These are phyloP conservation scores for Branchipolynoe longqiensis DNA, from an alignment of 2,888 invertebrate genomes.

Conservation along the genomic window DNA sequence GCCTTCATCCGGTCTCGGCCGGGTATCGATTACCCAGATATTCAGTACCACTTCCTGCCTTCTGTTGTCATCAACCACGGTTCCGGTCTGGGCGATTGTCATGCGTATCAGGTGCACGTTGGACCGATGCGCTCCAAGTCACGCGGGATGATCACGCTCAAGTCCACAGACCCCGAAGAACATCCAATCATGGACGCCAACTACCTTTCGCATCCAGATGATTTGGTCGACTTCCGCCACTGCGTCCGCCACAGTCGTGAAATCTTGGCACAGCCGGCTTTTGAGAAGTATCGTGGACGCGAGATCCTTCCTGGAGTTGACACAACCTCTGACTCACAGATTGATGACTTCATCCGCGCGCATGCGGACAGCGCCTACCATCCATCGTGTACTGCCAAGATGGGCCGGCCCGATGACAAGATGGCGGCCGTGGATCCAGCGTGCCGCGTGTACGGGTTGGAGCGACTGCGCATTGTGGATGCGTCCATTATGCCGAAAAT, in stretches of 20 bases:
- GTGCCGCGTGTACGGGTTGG: constrained; percentile 83
- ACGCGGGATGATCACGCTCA: constrained; percentile 89
- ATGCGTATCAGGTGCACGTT: constrained; percentile 83
- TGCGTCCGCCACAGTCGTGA: constrained; percentile 76
- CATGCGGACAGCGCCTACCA: constrained; percentile 87
- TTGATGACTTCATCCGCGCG: constrained; percentile 80
- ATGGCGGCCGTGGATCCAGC: constrained; percentile 87
- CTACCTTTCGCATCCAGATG: constrained; percentile 87
- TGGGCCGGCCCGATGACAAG: constrained; percentile 84
- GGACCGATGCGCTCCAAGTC: constrained; percentile 90
- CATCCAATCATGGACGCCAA: constrained; percentile 94
- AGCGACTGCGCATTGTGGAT: constrained; percentile 88
- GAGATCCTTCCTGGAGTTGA: constrained; percentile 75
- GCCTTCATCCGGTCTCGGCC: constrained; percentile 82
- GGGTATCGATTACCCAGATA: constrained; percentile 82
- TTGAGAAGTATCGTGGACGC: constrained; percentile 76
- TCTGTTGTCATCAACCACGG: constrained; percentile 83
- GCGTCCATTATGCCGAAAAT: constrained; percentile 91
- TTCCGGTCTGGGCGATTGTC: constrained; percentile 80
- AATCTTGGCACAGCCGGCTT: constrained; percentile 80
- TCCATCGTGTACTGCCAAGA: constrained; percentile 89
- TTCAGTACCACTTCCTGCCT: constrained; percentile 84
- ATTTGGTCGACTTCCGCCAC: constrained; percentile 83
- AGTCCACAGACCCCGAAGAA: constrained; percentile 88
- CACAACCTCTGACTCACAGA: constrained; percentile 77